These are phyloP conservation scores for Ceratosolen fusciceps DNA, from an alignment of 1,140 invertebrate species.

Conservation along the genomic window DNA sequence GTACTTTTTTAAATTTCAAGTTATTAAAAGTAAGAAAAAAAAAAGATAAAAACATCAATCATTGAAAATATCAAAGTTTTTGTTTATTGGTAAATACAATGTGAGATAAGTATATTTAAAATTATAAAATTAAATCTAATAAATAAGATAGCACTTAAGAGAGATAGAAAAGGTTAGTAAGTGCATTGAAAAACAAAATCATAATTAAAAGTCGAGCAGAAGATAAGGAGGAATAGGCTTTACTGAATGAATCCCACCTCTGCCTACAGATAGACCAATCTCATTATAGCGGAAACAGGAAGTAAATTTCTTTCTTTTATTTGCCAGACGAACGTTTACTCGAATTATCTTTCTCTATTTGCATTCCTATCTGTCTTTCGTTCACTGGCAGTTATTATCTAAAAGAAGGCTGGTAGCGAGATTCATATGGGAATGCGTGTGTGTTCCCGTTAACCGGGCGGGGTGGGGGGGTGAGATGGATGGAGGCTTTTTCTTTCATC, in stretches of 20 bases:
- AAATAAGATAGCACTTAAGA: not conserved
- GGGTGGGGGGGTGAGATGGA: not conserved
- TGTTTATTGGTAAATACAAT: not conserved
- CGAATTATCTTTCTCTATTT: not conserved
- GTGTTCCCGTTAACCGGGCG: not conserved
- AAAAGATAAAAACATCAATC: not conserved
- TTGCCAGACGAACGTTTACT: not conserved
- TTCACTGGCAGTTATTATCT: not conserved
- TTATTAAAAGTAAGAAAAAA: no score
- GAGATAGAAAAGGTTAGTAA: not conserved
- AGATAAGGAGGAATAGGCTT: not conserved
- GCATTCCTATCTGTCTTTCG: not conserved
- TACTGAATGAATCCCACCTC: not conserved
- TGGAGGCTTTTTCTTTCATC: constrained; percentile 17
- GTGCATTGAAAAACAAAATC: not conserved
- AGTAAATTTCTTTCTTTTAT: constrained; percentile 21
- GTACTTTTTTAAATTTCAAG: no score
- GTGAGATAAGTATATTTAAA: not conserved
- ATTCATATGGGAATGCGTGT: not conserved
- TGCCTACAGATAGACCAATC: constrained; percentile 33
- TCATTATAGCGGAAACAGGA: constrained; percentile 41
- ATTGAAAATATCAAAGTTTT: no score
- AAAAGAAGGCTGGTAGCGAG: not conserved
- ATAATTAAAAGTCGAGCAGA: not conserved
- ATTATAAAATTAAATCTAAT: not conserved